phyloP scores from a whole-genome alignment of 2,888 invertebrate genomes.

The Lasioglossum lativentre region DNA sequence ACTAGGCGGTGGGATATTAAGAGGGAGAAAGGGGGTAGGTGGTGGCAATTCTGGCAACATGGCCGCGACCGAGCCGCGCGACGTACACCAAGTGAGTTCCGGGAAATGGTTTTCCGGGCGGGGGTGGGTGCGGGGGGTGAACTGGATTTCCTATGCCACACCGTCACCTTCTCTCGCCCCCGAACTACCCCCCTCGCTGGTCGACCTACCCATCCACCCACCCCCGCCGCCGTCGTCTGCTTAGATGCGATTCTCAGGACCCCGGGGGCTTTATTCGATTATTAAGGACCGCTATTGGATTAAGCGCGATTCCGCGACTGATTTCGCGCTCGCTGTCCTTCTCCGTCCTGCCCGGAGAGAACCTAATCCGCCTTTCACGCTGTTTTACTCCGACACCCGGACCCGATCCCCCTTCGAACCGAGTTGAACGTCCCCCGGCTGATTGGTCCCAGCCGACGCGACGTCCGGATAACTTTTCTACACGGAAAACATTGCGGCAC shows the following conservation, averaged over 20 bases:
- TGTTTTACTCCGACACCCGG: constrained; percentile 48
- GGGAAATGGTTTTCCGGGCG: constrained; percentile 68
- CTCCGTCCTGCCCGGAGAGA: neutral
- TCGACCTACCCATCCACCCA: constrained; percentile 43
- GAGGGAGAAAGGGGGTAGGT: constrained; percentile 82
- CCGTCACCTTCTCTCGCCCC: constrained; percentile 68
- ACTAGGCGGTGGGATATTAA: constrained; percentile 83
- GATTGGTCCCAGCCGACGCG: constrained; percentile 60
- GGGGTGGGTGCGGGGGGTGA: constrained; percentile 60
- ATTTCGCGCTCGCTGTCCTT: constrained; percentile 64
- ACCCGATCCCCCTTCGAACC: constrained; percentile 12
- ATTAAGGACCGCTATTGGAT: constrained; percentile 84
- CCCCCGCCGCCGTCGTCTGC: constrained; percentile 71
- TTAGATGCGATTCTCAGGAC: constrained; percentile 79
- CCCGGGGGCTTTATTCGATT: constrained; percentile 81
- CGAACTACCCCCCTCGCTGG: constrained; percentile 43
- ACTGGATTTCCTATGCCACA: constrained; percentile 76
- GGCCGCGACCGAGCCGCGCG: constrained; percentile 81
- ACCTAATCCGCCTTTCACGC: constrained; percentile 55
- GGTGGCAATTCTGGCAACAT: constrained; percentile 84
- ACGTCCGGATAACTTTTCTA: constrained; percentile 55
- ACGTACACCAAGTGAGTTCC: constrained; percentile 75
- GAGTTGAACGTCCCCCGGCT: constrained; percentile 41
- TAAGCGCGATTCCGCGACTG: constrained; percentile 80
- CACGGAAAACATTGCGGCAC: constrained; percentile 44